Percentiles rank a stretch among this genome's conserved stretches.
Evolutionary conservation across 1,140 invertebrate species (phyloP).

Genomic region (Himalopsyche phryganea): DNA sequence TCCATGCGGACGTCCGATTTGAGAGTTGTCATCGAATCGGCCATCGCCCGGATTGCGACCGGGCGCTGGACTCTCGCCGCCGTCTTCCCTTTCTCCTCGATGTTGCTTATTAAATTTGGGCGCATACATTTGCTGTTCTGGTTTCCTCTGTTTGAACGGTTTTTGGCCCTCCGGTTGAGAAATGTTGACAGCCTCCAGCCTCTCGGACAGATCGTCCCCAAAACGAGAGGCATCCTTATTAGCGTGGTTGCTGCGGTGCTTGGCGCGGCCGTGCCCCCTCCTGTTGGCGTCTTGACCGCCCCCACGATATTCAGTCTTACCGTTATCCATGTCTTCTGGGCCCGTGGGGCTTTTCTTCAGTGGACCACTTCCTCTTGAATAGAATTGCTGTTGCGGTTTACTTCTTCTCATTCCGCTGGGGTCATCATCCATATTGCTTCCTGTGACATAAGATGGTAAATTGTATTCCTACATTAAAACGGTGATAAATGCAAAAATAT

Average conservation of each 20-base stretch:
- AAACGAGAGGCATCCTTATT: conserved; percentile 27
- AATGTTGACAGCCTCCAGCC: conserved; percentile 9
- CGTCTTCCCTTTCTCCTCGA: conserved; percentile 21
- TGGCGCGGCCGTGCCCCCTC: conserved; percentile 43
- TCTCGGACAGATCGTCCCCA: conserved; percentile 21
- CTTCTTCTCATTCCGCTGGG: conserved; percentile 49
- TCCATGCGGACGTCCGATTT: conserved; percentile 1
- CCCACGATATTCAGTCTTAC: conserved; percentile 38
- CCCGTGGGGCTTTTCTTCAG: conserved; percentile 40
- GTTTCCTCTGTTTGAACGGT: conserved; percentile 41
- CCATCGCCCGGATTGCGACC: conserved; percentile 1
- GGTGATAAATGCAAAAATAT: too few species aligned
- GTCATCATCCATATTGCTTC: conserved; percentile 52
- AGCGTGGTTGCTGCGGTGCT: conserved; percentile 43
- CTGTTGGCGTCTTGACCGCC: conserved; percentile 33
- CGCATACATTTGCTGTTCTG: conserved; percentile 47
- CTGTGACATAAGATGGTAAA: background rate
- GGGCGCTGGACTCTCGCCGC: conserved; percentile 19
- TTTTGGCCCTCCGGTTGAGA: conserved; percentile 20
- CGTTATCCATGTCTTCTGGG: conserved; percentile 23
- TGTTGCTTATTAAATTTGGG: conserved; percentile 32
- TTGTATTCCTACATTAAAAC: too few species aligned
- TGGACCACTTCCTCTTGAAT: conserved; percentile 51
- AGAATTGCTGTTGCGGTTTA: conserved; percentile 52
- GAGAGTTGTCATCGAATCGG: conserved; percentile 1